Percentiles rank a stretch among this genome's conserved stretches.
Evolutionary conservation across 2,797 vertebrate genomes (phyloP).

Genomic region (Megaceryle alcyon): DNA sequence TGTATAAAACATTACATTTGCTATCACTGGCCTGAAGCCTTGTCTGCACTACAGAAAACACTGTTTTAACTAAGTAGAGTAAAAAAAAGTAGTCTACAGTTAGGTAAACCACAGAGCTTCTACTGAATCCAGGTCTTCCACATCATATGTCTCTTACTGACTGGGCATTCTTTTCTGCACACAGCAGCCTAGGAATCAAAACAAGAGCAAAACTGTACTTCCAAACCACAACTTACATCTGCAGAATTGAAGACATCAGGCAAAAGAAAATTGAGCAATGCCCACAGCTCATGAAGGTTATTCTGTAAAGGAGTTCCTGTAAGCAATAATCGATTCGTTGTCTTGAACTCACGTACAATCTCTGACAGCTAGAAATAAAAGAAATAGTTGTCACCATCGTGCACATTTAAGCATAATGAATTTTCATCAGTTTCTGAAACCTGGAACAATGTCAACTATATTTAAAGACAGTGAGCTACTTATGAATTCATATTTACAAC

Average conservation of each 20-base stretch:
- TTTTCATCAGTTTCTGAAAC: neutral
- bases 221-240: slow-evolving; percentile 80
- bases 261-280: slow-evolving; percentile 89
- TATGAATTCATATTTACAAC: neutral
- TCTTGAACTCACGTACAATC: slow-evolving; percentile 91
- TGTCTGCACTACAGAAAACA: neutral
- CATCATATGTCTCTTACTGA: neutral
- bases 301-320: slow-evolving; percentile 91
- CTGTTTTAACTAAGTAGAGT: neutral
- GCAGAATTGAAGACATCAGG: slow-evolving; percentile 92
- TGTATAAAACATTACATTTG: neutral
- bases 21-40: neutral
- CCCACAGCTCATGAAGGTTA: slow-evolving; percentile 90
- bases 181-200: neutral
- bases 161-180: neutral
- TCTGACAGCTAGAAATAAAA: slow-evolving; percentile 84
- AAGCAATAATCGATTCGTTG: slow-evolving; percentile 87
- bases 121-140: neutral
- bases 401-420: neutral
- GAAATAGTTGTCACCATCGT: neutral
- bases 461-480: neutral
- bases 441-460: neutral
- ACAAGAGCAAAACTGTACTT: neutral
- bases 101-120: neutral
- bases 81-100: neutral